A percentile compares a stretch with the other conserved stretches of the same genome.
Conservation (phyloP, 2,888 invertebrate species). For the Sceliomorpha sp. region DNA sequence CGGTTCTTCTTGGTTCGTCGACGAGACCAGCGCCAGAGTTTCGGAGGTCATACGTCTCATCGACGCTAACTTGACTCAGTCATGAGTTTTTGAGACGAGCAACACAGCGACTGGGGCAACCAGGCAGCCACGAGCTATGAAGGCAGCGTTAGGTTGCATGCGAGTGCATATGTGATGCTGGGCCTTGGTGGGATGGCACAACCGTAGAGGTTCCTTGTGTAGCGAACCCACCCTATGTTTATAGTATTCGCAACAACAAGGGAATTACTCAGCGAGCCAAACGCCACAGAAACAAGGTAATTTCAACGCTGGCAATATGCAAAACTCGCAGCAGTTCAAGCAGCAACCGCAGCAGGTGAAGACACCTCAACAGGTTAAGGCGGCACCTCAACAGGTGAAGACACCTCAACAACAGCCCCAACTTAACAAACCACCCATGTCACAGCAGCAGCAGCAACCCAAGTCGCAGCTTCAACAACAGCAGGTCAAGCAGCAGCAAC, state of each 20-base stretch:
- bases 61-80: conserved; percentile 62
- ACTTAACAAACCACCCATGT: too few species aligned
- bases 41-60: too few species aligned
- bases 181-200: conserved; percentile 80
- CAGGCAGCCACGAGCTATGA: conserved; percentile 73
- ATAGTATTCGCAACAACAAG: conserved; percentile 76
- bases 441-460: conserved; percentile 35
- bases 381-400: conserved; percentile 32
- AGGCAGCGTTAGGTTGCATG: conserved; percentile 74
- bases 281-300: conserved; percentile 63
- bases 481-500: conserved; percentile 55
- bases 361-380: conserved; percentile 31
- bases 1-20: too few species aligned
- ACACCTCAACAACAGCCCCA: conserved; percentile 49
- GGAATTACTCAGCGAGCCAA: conserved; percentile 68
- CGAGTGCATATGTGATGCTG: conserved; percentile 74
- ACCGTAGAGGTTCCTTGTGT: conserved; percentile 80
- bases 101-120: conserved; percentile 66
- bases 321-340: conserved; percentile 62
- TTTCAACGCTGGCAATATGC: conserved; percentile 64
- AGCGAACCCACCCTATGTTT: conserved; percentile 80
- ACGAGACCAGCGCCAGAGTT: too few species aligned
- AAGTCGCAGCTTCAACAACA: conserved; percentile 47
- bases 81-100: conserved; percentile 65
- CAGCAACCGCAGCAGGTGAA: conserved; percentile 52